Percentiles rank a stretch among this genome's conserved stretches.
These are phyloP conservation scores for Stenodema calcarata DNA, from an alignment of 2,888 invertebrate species.

Conservation along the genomic window DNA sequence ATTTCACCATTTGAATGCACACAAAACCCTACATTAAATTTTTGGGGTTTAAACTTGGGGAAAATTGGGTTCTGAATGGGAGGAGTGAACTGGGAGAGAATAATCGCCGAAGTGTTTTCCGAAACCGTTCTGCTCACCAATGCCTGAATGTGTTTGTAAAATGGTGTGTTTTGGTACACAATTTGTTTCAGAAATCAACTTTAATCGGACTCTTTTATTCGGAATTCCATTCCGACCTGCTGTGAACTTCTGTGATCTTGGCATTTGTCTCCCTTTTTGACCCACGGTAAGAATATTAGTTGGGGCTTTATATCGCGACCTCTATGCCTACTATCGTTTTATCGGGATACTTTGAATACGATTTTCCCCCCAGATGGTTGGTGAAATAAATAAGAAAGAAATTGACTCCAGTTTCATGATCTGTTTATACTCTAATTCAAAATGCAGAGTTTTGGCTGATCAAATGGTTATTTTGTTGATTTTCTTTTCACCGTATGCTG, in stretches of 20 bases:
- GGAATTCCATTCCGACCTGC: slow-evolving; percentile 1
- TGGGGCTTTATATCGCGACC: not conserved
- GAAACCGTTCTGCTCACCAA: slow-evolving; percentile 12
- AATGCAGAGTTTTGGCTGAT: too few relatives aligned
- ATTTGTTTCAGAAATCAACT: slow-evolving; percentile 55
- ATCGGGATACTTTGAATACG: too few relatives aligned
- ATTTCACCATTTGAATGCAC: too few relatives aligned
- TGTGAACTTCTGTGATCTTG: slow-evolving; percentile 22
- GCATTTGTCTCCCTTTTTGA: slow-evolving; percentile 8
- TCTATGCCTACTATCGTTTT: not conserved
- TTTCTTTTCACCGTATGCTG: too few relatives aligned
- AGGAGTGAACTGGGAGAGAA: not conserved
- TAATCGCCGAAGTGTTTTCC: slow-evolving; percentile 17
- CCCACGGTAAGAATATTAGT: slow-evolving; percentile 36
- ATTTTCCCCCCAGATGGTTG: too few relatives aligned
- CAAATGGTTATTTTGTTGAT: too few relatives aligned
- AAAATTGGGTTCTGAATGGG: too few relatives aligned
- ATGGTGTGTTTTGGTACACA: slow-evolving; percentile 55
- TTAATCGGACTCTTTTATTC: slow-evolving; percentile 3
- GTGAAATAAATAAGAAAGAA: too few relatives aligned
- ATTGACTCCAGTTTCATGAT: too few relatives aligned
- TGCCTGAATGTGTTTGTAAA: slow-evolving; percentile 40
- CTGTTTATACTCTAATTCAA: too few relatives aligned
- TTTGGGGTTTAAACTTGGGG: too few relatives aligned
- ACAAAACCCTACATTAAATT: too few relatives aligned